These are phyloP conservation scores for Euspilapteryx auroguttella DNA, from an alignment of 2,888 invertebrate species.

Conservation along the genomic window DNA sequence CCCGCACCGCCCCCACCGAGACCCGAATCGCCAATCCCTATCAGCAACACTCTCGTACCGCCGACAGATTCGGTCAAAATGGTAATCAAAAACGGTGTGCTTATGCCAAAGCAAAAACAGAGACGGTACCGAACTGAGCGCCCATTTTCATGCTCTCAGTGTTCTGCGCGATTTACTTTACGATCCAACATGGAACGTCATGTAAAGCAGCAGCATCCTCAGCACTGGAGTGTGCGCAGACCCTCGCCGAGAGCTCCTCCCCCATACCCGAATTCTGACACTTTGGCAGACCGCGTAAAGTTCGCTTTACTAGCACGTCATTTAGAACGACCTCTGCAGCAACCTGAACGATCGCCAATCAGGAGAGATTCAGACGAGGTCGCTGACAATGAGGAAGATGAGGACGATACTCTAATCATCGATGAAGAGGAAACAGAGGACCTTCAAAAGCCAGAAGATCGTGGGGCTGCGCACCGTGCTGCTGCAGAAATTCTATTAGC, in stretches of 20 bases:
- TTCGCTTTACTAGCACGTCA: conserved; percentile 80
- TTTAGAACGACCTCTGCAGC: conserved; percentile 62
- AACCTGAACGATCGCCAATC: conserved; percentile 34
- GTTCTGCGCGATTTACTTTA: conserved; percentile 86
- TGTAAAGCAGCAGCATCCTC: conserved; percentile 92
- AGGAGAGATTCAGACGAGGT: conserved; percentile 58
- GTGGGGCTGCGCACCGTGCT: conserved; percentile 54
- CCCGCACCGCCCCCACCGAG: conserved; percentile 48
- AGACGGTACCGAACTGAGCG: conserved; percentile 86
- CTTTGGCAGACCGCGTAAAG: conserved; percentile 58
- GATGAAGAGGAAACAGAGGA: conserved; percentile 55
- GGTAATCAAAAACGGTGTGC: conserved; percentile 87
- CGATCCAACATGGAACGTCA: conserved; percentile 95
- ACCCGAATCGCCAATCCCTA: conserved; percentile 52
- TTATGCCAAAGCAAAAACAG: conserved; percentile 92
- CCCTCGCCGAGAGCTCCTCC: conserved; percentile 44
- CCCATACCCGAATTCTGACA: conserved; percentile 30
- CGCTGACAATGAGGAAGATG: conserved; percentile 66
- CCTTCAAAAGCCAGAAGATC: conserved; percentile 22
- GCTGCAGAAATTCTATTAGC: conserved; percentile 63
- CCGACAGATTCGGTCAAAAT: conserved; percentile 75
- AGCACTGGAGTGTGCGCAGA: conserved; percentile 82
- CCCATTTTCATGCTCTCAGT: conserved; percentile 89
- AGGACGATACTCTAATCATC: conserved; percentile 68
- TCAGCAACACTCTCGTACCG: conserved; percentile 35